Evolutionary conservation across 2,797 vertebrate genomes (phyloP), one percentile per base, ranked within the genome.

Genomic region (Centropyge bicolor): DNA sequence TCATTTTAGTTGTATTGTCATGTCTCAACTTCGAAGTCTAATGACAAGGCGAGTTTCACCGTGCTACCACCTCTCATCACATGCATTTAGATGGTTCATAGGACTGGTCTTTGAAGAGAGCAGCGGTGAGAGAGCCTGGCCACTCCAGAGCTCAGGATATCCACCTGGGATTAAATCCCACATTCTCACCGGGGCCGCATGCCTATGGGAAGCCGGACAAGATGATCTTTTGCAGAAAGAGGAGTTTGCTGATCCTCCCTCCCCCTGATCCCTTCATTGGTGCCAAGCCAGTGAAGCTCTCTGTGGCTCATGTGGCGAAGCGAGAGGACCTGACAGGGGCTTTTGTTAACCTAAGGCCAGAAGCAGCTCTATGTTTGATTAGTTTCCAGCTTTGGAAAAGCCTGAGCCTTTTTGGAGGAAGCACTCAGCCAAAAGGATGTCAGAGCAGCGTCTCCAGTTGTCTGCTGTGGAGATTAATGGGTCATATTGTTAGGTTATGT

Each of bases 161-260:
- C 85, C 75, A 86, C 85, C 88, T 91, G 84, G 92, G 94, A 95
- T 93, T 95, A 95, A 90, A 91, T 81, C 89, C 89, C 82, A 55
- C 86, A 88, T 92, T 93, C 90, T 92, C 89, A 88, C 71, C 52
- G 64, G 85, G 87, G 80, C 81, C 73, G 81, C 82, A 74, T 91
- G 91, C 82, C 86, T 82, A 67, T 80, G 91, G 70, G 90, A 92
- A 91, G 81, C 88, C 74, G 67, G 89, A 92, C 87, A 80, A 91
- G 93, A 91, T 94, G 92, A 93, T 94, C 91, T 93, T 89, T 87
- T 93, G 92, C 90, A 93, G 94, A 94, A 94, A 93, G 92, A 95
- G 88, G 88, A 90, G 89, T 91, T 90, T 81, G 88, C 88, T 93
- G 91, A 93, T 91, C 92, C 91, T 90, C 87, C 83, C 88, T 80